phyloP scores from a whole-genome alignment of 2,113 vertebrate genomes.

The Muntiacus reevesi region DNA sequence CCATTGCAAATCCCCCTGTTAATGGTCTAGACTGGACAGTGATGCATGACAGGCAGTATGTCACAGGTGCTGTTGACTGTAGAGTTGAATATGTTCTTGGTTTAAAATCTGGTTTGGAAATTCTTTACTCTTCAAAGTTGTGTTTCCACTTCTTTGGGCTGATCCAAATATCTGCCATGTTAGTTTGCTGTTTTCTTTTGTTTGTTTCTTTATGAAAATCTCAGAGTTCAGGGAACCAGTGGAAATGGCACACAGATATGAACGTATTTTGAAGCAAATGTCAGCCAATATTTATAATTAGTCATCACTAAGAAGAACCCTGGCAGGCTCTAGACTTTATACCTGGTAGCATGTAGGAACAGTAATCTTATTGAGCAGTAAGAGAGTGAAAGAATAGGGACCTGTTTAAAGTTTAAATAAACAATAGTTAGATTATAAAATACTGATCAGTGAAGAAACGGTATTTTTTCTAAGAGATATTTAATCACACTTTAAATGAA shows the following conservation, averaged over 20 bases:
- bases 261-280: not conserved
- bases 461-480: not conserved
- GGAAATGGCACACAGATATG: not conserved
- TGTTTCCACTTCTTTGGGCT: not conserved
- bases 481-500: conserved; percentile 13
- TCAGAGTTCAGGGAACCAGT: not conserved
- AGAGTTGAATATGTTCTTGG: not conserved
- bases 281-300: not conserved
- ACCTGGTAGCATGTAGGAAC: not conserved
- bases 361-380: not conserved
- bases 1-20: not conserved
- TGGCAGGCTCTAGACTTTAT: not conserved
- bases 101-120: not conserved
- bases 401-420: not conserved
- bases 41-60: no score
- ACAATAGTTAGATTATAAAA: not conserved
- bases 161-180: not conserved
- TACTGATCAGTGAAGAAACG: not conserved
- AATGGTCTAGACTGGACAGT: not conserved
- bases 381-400: not conserved
- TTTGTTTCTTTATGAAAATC: not conserved
- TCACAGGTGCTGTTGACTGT: not conserved
- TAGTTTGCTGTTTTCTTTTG: not conserved
- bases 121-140: not conserved
- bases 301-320: not conserved